Percentiles rank a stretch among this genome's conserved stretches.
These are phyloP conservation scores for Hoplodrina blanda DNA, from an alignment of 2,888 invertebrate species.

Conservation along the genomic window DNA sequence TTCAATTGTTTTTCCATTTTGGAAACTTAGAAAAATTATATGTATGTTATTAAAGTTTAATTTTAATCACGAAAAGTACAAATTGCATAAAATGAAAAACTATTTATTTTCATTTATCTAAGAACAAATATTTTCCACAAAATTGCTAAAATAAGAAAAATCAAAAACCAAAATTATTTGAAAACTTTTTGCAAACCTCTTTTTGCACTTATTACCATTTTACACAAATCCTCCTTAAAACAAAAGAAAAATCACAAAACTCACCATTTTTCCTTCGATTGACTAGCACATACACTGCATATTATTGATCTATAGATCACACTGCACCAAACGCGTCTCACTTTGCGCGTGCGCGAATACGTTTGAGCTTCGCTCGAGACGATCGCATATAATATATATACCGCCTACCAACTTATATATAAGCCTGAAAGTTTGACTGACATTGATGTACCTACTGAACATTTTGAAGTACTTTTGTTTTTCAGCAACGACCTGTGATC, in stretches of 20 bases:
- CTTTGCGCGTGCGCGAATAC: conserved; percentile 68
- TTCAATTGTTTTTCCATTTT: neutral
- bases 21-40: no score
- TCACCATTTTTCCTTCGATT: conserved; percentile 73
- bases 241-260: conserved; percentile 51
- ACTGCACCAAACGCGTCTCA: conserved; percentile 71
- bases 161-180: neutral
- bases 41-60: neutral
- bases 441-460: conserved; percentile 60
- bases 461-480: conserved; percentile 9
- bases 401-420: conserved; percentile 63
- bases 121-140: neutral
- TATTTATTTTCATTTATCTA: neutral
- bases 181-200: neutral
- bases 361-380: conserved; percentile 69
- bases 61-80: neutral
- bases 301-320: conserved; percentile 64
- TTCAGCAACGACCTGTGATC: conserved; percentile 6
- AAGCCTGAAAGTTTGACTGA: conserved; percentile 62
- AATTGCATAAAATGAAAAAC: neutral
- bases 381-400: conserved; percentile 76
- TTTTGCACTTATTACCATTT: neutral
- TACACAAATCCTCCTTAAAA: neutral
- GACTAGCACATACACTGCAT: conserved; percentile 75
- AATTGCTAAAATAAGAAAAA: neutral